phyloP scores from a whole-genome alignment of 2,888 invertebrate species.

The Pasiphila rectangulata region DNA sequence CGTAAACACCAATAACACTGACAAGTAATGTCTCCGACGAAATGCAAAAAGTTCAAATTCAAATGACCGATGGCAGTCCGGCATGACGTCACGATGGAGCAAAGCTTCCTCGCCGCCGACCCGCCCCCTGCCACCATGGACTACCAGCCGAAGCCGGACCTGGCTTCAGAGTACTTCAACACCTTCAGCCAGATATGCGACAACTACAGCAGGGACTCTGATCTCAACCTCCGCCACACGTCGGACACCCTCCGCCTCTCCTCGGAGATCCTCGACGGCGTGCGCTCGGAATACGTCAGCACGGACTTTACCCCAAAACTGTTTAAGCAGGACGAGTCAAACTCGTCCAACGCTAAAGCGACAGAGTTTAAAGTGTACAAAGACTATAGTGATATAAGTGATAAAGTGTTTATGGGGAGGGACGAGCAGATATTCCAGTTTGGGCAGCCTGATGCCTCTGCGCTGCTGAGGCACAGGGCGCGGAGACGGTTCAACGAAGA shows the following conservation, averaged over 20 bases:
- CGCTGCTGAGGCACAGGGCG: slow-evolving; percentile 75
- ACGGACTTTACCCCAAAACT: slow-evolving; percentile 46
- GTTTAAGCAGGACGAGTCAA: slow-evolving; percentile 23
- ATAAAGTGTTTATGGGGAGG: slow-evolving; percentile 66
- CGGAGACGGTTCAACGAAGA: slow-evolving; percentile 69
- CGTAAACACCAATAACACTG: slow-evolving; percentile 22
- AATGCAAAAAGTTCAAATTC: slow-evolving; percentile 65
- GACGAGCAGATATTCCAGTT: slow-evolving; percentile 72
- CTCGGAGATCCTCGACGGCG: slow-evolving; percentile 66
- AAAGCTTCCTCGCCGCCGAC: slow-evolving; percentile 77
- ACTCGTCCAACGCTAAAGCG: slow-evolving; percentile 9
- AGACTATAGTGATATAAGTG: slow-evolving; percentile 39
- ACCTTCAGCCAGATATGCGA: slow-evolving; percentile 75
- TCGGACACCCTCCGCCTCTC: slow-evolving; percentile 65
- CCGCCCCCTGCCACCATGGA: slow-evolving; percentile 79
- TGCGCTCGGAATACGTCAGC: slow-evolving; percentile 51
- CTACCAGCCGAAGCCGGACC: slow-evolving; percentile 62
- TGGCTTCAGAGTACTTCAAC: slow-evolving; percentile 72
- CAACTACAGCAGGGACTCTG: slow-evolving; percentile 64
- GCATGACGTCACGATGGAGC: slow-evolving; percentile 67
- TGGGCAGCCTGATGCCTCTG: slow-evolving; percentile 83
- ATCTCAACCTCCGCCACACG: slow-evolving; percentile 61
- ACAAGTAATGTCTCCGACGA: slow-evolving; percentile 56
- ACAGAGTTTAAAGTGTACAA: slow-evolving; percentile 39
- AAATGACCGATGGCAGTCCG: slow-evolving; percentile 63